Evolutionary conservation across 2,888 invertebrate species (phyloP), one percentile per base, ranked within the genome.

Genomic region (Aelia acuminata): DNA sequence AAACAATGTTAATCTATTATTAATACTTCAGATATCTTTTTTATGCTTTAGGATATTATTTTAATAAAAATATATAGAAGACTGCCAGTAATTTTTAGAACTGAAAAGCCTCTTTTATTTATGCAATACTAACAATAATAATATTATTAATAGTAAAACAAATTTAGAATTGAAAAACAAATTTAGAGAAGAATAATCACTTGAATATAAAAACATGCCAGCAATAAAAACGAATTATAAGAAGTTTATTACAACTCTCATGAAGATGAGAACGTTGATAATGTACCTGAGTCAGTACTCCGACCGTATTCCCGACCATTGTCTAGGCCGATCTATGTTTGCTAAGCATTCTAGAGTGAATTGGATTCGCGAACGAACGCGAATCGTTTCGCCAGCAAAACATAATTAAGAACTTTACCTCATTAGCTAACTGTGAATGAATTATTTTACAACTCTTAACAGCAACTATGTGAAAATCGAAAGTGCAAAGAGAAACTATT

Each of bases 361-460:
- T n/a, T n/a, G n/a, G 53, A n/a, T 53, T 3, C 3, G 26, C 57
- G 26, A 13, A 4, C 13, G 49, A 18, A 13, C 2, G 5, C 26
- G 15, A 1, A 3, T 0, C 13, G 15, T 57, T 57, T 31, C 63
- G 5, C 63, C 18, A 18, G 5, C 63, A 70, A 2, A 26, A 20
- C 7, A 70, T 70, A 70, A 70, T 70, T 70, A 70, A 70, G 31
- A 18, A 35, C 5, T 11, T 70, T 35, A 70, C 20, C 63, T n/a
- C 43, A 80, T 47, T 80, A 39, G 43, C 43, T 0, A 43, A 80
- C 0, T 43, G 10, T 35, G 35, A 39, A 20, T 80, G 11, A 80
- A 80, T 47, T 80, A 43, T 80, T 80, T 80, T 80, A 80, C 43
- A n/a, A 47, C 11, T n/a, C n/a, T 39, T 57, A 43, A 80, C 63